Evolutionary conservation across 1,140 invertebrate genomes (phyloP), one percentile per base, ranked within the genome.

Genomic region (Pteromalus puparum): DNA sequence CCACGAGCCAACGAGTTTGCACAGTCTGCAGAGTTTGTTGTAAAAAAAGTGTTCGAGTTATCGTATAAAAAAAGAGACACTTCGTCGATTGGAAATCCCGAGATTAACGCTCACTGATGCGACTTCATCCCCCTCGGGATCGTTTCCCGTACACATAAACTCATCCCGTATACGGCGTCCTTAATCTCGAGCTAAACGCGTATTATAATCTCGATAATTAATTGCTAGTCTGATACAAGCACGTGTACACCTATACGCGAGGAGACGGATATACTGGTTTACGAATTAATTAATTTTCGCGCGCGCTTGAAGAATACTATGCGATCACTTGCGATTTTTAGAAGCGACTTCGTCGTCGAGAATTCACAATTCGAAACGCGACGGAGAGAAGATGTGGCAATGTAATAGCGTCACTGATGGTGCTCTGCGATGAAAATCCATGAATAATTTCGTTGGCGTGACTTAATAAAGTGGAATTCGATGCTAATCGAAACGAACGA

Each of bases 161-260:
- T 81, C 38, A 46, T 73, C 34, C n/a, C 24, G 61, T 24, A 3
- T 28, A 48, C 72, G 30, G 18, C 34, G 3, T 42, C 21, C 18
- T 73, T 74, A 74, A 81, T 53, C 38, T 61, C 53, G 48, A 53
- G 80, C 70, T 82, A 73, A 75, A 75, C 3, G 1, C n/a, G 38
- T 81, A 34, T 34, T 5, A 34, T 34, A 82, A 75, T 82, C 72
- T 82, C 72, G 28, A 61, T 73, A 68, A 75, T 82, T 42, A 74
- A 65, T 82, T 24, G n/a, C 24, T 73, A 46, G 30, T 34, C 26
- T 30, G 10, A 26, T 72, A 67, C 70, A 38, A 42, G 81, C 38
- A 53, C 13, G 34, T 53, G 70, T n/a, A n/a, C n/a, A n/a, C n/a
- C n/a, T n/a, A n/a, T n/a, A n/a, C n/a, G n/a, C n/a, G n/a, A n/a